Evolutionary conservation across 92 coral and sea anemone species (phyloP), one percentile per base, ranked within the genome.

Genomic region (Phenganax stokvisi): DNA sequence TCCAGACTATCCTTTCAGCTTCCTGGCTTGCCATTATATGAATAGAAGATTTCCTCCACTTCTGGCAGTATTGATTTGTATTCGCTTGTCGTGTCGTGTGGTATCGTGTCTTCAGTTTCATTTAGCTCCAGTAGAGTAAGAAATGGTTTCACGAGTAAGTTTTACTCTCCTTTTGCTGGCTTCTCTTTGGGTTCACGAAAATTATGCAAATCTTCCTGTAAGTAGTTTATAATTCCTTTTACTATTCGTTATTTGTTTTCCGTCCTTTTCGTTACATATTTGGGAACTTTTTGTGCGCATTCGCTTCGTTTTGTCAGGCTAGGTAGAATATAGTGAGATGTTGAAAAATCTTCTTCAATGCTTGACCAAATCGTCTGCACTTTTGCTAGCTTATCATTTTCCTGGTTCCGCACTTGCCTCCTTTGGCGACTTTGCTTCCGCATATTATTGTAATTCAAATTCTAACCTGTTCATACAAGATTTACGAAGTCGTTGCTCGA

Each of bases 101-200:
- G 12, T n/a, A 44, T 44, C 9, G 17, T 28, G 47, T 9, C 31
- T 17, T 10, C 17, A 44, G 17, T 64, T 17, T 30, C 30, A 7
- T n/a, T 64, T 8, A 16, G 47, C 13, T 11, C 6, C 27, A 54
- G 8, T 56, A 17, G 20, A 75, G 7, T 16, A 16, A 72, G n/a
- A 16, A 3, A 30, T 29, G 80, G 16, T 57, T 44, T 27, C 80
- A 51, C 61, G 20, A 75, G 12, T 75, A 8, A 30, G 27, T 55
- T 29, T 59, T 25, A 55, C 31, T 10, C 10, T 75, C 25, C 66
- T 75, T 16, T 17, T 59, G 16, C 20, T 75, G 61, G 62, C 10
- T 20, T 75, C 31, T 11, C 47, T 75, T 52, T 54, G 65, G 66
- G 12, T 75, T 56, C 29, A 15, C 51, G 80, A 65, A 17, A 75